Evolutionary conservation across 2,888 invertebrate species (phyloP).

Genomic region (Pseudoips prasinana): DNA sequence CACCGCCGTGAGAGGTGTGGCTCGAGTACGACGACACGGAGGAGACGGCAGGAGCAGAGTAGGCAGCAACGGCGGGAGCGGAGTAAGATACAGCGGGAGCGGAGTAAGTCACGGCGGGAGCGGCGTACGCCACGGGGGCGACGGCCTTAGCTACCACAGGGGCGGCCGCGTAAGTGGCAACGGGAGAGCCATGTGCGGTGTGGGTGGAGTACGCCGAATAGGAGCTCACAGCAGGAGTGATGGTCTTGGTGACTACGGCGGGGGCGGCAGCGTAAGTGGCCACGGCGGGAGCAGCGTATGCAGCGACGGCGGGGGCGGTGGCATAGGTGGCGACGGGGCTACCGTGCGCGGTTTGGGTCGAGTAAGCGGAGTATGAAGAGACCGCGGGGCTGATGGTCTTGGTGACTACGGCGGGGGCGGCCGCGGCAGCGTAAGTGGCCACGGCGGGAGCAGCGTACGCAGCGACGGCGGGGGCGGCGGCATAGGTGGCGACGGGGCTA

Average conservation of each 20-base stretch:
- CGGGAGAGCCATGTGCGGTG: constrained; percentile 5
- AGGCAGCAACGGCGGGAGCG: constrained; percentile 58
- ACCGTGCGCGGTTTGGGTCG: constrained; percentile 32
- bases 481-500: constrained; percentile 41
- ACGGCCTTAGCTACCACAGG: constrained; percentile 37
- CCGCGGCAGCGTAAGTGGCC: no score
- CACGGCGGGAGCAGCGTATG: constrained; percentile 12
- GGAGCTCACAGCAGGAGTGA: constrained; percentile 38
- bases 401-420: constrained; percentile 47
- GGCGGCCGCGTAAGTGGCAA: constrained; percentile 43
- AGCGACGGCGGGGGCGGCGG: constrained; percentile 57
- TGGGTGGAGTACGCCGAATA: constrained; percentile 46
- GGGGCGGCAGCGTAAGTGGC: constrained; percentile 68
- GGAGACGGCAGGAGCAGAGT: constrained; percentile 62
- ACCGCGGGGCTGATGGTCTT: constrained; percentile 49
- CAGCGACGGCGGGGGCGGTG: constrained; percentile 30
- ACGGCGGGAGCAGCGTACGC: constrained; percentile 31
- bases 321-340: constrained; percentile 28
- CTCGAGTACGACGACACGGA: constrained; percentile 45
- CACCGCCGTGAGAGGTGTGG: constrained; percentile 48
- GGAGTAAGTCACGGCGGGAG: constrained; percentile 38
- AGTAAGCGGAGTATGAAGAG: constrained; percentile 53
- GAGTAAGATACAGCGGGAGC: constrained; percentile 55
- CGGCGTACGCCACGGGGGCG: constrained; percentile 24
- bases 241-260: constrained; percentile 34